Conservation (phyloP, 1,140 invertebrate species). For the Leptopilina boulardi region DNA sequence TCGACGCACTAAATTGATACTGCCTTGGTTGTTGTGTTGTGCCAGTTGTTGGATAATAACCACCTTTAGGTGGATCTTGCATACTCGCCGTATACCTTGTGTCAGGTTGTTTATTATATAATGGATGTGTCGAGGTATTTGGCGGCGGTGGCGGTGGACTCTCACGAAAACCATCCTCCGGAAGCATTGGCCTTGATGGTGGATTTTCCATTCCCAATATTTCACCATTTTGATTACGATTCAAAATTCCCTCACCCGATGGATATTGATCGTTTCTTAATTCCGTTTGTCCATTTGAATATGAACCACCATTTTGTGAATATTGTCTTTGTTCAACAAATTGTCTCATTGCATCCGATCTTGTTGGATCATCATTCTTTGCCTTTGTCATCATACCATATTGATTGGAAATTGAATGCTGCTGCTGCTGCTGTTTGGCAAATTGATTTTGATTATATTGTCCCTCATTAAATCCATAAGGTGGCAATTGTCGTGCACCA, state of each 20-base stretch:
- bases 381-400: conserved; percentile 57
- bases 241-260: conserved; percentile 47
- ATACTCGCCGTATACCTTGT: conserved; percentile 81
- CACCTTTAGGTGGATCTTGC: conserved; percentile 85
- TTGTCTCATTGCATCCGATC: conserved; percentile 50
- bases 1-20: conserved; percentile 78
- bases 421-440: too few relatives aligned
- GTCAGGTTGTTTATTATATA: conserved; percentile 77
- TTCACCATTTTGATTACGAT: conserved; percentile 59
- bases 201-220: conserved; percentile 53
- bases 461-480: conserved; percentile 64
- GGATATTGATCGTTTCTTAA: conserved; percentile 62
- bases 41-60: conserved; percentile 79
- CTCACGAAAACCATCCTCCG: conserved; percentile 71
- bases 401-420: conserved; percentile 58
- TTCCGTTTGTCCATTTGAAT: conserved; percentile 60
- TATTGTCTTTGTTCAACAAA: conserved; percentile 63
- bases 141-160: conserved; percentile 84
- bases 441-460: conserved; percentile 62
- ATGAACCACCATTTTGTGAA: conserved; percentile 60
- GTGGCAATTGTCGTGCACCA: conserved; percentile 52
- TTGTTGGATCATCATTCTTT: conserved; percentile 47
- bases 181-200: conserved; percentile 60
- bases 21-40: conserved; percentile 70
- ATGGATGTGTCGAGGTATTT: conserved; percentile 83